Evolutionary conservation across 2,797 vertebrate genomes (phyloP), one percentile per base, ranked within the genome.

Genomic region (Rhynchotus rufescens): DNA sequence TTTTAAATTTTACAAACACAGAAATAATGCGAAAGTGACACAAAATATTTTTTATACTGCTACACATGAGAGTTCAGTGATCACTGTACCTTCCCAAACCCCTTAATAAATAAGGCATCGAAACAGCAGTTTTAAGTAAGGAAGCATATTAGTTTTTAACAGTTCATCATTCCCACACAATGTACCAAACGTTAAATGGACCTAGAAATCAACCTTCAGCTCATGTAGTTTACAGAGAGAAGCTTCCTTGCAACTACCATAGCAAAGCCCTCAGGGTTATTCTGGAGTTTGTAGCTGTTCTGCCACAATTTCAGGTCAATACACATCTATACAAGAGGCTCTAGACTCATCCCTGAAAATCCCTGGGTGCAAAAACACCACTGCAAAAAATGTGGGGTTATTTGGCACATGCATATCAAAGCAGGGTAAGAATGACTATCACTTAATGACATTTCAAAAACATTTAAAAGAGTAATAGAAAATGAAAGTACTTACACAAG

Each of bases 401-500:
- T 74, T 59, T 75, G 80, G 30, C 40, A 61, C 40, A 73, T 89
- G 61, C 12, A 1, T 38, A 90, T 9, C 61, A 61, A 26, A 80
- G 44, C 40, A 40, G 28, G 15, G 17, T 15, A 59, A 80, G 45
- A 83, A 49, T 2, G 3, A 49, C 71, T 56, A 52, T 10, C 32
- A 34, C 40, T 52, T 62, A 67, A 84, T 26, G 52, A 47, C 4
- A 5, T 23, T 79, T 64, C 42, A 60, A 16, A 45, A 32, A 59
- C 15, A 87, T 93, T 65, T 66, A 34, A n/a, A 94, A 75, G 21
- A 54, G 30, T 36, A 85, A 80, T 1, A 80, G 25, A 80, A 91
- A 56, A 74, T 34, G 80, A 77, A 80, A 94, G 69, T 51, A 98
- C 98, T 98, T 98, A 99, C 99, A 99, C 98, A 15, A 99, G 98